phyloP scores from a whole-genome alignment of 2,888 invertebrate species.

The Amblyjoppa fuscipennis region DNA sequence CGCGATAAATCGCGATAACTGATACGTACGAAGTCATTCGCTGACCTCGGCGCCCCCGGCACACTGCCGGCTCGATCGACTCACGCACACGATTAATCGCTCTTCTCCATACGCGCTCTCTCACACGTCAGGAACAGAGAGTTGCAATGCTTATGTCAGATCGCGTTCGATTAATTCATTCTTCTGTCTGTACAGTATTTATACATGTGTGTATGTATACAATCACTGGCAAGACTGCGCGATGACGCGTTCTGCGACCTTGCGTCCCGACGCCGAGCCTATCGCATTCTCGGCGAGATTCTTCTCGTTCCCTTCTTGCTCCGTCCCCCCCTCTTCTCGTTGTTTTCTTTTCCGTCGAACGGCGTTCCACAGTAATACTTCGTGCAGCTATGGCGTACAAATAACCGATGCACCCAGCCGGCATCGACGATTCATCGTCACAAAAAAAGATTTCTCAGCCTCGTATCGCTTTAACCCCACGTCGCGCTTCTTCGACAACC shows the following conservation, averaged over 20 bases:
- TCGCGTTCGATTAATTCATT: slow-evolving; percentile 21
- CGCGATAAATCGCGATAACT: slow-evolving; percentile 4
- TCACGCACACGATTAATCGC: slow-evolving; percentile 27
- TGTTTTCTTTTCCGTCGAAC: not conserved
- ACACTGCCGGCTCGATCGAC: not conserved
- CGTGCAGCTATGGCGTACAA: not conserved
- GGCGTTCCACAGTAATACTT: not conserved
- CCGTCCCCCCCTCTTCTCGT: not conserved
- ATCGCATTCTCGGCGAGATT: slow-evolving; percentile 17
- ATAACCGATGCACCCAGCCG: not conserved
- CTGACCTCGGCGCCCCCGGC: slow-evolving; percentile 22
- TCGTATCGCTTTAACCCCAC: too few species aligned
- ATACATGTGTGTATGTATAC: not conserved
- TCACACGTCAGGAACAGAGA: not conserved
- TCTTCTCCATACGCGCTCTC: slow-evolving; percentile 34
- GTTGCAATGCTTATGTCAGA: not conserved
- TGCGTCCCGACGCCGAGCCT: slow-evolving; percentile 16
- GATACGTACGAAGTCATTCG: slow-evolving; percentile 14
- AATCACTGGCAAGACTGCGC: not conserved
- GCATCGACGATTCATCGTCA: not conserved
- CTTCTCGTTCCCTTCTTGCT: slow-evolving; percentile 1
- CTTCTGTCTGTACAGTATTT: not conserved
- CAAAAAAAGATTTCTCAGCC: too few species aligned
- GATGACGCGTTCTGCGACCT: slow-evolving; percentile 47
- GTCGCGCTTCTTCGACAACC: too few species aligned